Evolutionary conservation across 2,888 invertebrate species (phyloP).

Genomic region (Tipula vernalis): DNA sequence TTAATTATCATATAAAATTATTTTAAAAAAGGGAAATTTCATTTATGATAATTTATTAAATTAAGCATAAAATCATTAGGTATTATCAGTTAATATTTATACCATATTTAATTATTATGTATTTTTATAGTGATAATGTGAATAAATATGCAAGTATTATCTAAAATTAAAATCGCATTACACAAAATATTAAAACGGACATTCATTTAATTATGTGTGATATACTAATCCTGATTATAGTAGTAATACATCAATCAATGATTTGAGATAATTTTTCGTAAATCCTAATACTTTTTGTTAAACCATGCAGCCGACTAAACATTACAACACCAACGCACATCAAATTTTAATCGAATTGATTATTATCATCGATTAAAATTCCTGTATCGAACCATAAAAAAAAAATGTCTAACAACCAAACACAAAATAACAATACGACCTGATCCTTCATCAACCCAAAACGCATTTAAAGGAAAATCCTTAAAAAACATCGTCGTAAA

Average conservation of each 20-base stretch:
- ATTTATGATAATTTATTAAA: background rate
- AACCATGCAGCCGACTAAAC: too few relatives aligned
- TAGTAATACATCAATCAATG: background rate
- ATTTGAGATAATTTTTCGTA: too few relatives aligned
- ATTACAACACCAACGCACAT: background rate
- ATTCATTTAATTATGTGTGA: background rate
- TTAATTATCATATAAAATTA: background rate
- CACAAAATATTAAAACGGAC: background rate
- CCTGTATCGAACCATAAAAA: background rate
- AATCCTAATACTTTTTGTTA: background rate
- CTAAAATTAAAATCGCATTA: background rate
- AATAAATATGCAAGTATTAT: background rate
- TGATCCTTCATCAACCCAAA: background rate
- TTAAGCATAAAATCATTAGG: background rate
- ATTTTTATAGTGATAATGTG: background rate
- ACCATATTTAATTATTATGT: background rate
- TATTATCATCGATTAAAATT: background rate
- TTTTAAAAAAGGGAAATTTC: background rate
- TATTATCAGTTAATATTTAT: background rate
- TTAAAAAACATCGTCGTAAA: background rate
- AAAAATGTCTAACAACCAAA: background rate
- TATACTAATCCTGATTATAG: background rate
- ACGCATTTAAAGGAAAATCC: background rate
- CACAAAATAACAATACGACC: background rate
- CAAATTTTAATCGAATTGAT: background rate